Conservation (phyloP, 2,888 invertebrate species). For the Archips crataeganus region DNA sequence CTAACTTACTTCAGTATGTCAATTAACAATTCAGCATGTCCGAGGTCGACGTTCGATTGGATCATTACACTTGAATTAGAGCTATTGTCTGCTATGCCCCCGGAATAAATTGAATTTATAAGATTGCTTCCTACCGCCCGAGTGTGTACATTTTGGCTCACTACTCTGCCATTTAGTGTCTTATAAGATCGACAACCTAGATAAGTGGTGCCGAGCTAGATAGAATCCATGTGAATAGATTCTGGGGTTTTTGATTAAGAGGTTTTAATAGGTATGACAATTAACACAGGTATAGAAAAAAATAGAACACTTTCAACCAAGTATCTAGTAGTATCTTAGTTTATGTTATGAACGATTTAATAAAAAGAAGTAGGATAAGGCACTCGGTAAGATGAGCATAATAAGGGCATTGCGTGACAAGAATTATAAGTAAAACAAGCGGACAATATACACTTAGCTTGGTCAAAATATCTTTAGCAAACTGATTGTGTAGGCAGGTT, state of each 20-base stretch:
- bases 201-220: not conserved
- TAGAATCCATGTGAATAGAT: not conserved
- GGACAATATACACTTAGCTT: not conserved
- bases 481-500: not conserved
- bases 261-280: not conserved
- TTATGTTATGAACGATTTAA: too few species aligned
- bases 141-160: constrained; percentile 29
- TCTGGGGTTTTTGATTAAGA: not conserved
- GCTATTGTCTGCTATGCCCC: constrained; percentile 27
- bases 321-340: too few species aligned
- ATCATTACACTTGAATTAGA: constrained; percentile 30
- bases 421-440: not conserved
- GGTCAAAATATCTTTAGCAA: not conserved
- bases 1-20: constrained; percentile 23
- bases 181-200: not conserved
- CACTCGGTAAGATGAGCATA: not conserved
- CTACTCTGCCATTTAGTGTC: constrained; percentile 1
- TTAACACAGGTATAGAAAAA: too few species aligned
- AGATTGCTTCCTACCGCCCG: constrained; percentile 13
- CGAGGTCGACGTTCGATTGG: constrained; percentile 26
- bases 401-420: not conserved
- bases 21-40: constrained; percentile 3
- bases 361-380: too few species aligned
- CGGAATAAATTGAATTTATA: constrained; percentile 28
- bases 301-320: too few species aligned